Evolutionary conservation across 2,113 vertebrate species (phyloP).

Genomic region (Alces alces): DNA sequence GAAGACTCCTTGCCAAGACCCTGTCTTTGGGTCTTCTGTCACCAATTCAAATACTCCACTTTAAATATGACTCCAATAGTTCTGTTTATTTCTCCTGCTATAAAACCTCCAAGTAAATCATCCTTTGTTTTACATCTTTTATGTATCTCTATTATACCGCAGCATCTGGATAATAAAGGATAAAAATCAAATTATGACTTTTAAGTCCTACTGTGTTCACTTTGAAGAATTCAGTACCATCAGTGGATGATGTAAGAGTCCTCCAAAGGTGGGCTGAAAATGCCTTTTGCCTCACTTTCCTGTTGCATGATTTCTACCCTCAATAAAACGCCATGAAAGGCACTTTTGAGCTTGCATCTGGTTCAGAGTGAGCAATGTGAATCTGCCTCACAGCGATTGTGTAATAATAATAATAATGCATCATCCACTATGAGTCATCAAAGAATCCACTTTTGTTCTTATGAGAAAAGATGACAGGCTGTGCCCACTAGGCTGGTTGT

Average conservation of each 20-base stretch:
- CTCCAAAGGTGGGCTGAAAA: neutral
- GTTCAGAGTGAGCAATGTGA: neutral
- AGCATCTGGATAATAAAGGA: neutral
- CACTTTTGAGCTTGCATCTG: slow-evolving; percentile 8
- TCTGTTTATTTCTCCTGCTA: slow-evolving; percentile 46
- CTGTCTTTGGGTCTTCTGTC: slow-evolving; percentile 22
- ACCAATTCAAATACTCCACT: slow-evolving; percentile 52
- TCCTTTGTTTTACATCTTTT: neutral
- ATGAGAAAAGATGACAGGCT: neutral
- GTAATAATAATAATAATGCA: slow-evolving; percentile 41
- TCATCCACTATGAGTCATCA: slow-evolving; percentile 53
- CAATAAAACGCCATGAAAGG: neutral
- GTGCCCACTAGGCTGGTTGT: neutral
- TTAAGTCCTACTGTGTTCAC: neutral
- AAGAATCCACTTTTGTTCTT: neutral
- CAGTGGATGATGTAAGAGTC: slow-evolving; percentile 30
- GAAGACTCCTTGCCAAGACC: neutral
- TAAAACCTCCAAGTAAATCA: slow-evolving; percentile 51
- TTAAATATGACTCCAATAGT: slow-evolving; percentile 38
- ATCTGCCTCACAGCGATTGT: slow-evolving; percentile 39
- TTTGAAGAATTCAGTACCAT: neutral
- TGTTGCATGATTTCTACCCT: neutral
- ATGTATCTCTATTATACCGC: neutral
- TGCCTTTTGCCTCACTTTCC: neutral
- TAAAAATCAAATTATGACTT: neutral